A percentile compares a stretch with the other conserved stretches of the same genome.
phyloP scores from a whole-genome alignment of 1,140 invertebrate genomes.

The Drosophila truncata region DNA sequence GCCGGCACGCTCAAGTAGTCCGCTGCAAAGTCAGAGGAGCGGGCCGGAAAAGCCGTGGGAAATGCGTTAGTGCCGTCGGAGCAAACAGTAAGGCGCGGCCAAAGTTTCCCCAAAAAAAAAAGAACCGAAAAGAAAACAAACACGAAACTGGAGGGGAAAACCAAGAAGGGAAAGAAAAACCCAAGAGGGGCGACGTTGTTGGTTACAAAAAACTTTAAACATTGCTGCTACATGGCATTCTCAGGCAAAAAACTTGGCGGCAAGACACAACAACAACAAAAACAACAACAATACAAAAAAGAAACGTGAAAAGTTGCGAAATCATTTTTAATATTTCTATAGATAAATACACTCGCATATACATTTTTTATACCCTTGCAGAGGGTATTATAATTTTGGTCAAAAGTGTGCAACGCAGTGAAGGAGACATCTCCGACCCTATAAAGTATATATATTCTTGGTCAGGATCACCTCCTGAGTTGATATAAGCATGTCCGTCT shows the following conservation, averaged over 20 bases:
- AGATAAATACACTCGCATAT: constrained; percentile 29
- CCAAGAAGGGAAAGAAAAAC: constrained; percentile 9
- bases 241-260: constrained; percentile 51
- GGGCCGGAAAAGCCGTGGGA: constrained; percentile 39
- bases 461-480: too few species aligned
- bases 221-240: constrained; percentile 41
- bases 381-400: too few species aligned
- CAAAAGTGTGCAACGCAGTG: too few species aligned
- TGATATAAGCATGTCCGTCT: too few species aligned
- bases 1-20: constrained; percentile 83
- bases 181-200: constrained; percentile 16
- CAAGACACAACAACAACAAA: constrained; percentile 16
- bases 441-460: too few species aligned
- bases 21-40: constrained; percentile 65
- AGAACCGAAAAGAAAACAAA: constrained; percentile 46
- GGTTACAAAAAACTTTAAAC: constrained; percentile 56
- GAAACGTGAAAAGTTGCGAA: constrained; percentile 65
- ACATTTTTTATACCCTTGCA: too few species aligned
- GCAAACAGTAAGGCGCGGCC: constrained; percentile 58
- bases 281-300: constrained; percentile 16
- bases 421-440: too few species aligned
- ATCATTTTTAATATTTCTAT: constrained; percentile 56
- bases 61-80: constrained; percentile 55
- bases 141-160: constrained; percentile 26
- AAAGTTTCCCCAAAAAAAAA: constrained; percentile 53